These are phyloP conservation scores for Henicopernis longicauda DNA, from an alignment of 2,113 vertebrate species.

Conservation along the genomic window DNA sequence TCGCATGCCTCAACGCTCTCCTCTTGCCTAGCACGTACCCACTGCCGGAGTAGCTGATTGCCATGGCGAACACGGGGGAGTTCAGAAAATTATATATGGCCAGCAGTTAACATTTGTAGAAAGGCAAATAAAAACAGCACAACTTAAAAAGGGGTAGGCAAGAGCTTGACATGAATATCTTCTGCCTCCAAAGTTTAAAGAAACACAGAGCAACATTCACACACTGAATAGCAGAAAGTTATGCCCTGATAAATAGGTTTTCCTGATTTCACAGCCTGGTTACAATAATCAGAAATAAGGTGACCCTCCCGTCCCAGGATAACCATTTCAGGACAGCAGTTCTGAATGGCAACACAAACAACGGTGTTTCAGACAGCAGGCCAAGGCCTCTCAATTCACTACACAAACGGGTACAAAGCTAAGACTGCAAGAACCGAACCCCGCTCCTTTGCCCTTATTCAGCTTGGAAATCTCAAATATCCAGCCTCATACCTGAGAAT, in stretches of 20 bases:
- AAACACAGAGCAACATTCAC: not conserved
- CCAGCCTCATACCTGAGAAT: not conserved
- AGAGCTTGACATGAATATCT: not conserved
- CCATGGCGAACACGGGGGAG: not conserved
- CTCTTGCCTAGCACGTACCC: not conserved
- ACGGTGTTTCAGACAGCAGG: not conserved
- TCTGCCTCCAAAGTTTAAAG: not conserved
- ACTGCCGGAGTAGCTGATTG: not conserved
- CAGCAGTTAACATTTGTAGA: not conserved
- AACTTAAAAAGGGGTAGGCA: not conserved
- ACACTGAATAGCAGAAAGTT: not conserved
- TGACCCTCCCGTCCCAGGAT: not conserved
- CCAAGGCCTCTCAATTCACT: not conserved
- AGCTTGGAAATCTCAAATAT: not conserved
- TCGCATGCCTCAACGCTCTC: not conserved
- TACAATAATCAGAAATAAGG: not conserved
- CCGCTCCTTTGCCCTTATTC: not conserved
- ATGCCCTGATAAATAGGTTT: not conserved
- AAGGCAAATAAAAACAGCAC: not conserved
- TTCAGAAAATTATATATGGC: not conserved
- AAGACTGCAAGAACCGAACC: not conserved
- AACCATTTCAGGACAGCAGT: not conserved
- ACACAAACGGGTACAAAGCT: not conserved
- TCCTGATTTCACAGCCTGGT: not conserved
- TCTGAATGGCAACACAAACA: not conserved